phyloP scores from a whole-genome alignment of 1,140 invertebrate species.

The Atopsyche davidsoni region DNA sequence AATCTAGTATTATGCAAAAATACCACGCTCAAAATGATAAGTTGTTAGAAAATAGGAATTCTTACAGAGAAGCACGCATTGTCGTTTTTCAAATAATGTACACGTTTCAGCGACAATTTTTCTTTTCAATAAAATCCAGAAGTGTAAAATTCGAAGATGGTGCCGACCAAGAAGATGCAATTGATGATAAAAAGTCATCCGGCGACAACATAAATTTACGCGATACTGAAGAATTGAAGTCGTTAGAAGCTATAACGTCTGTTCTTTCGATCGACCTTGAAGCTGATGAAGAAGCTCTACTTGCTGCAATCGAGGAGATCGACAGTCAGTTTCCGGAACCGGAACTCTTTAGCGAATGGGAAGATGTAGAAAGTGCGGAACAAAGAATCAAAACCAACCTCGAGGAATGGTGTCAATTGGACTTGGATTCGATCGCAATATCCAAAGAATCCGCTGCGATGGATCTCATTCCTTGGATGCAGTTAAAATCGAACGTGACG shows the following conservation, averaged over 20 bases:
- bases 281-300: too few species aligned
- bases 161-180: too few species aligned
- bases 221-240: too few species aligned
- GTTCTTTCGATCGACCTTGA: too few species aligned
- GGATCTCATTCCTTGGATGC: constrained; percentile 42
- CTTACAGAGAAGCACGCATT: constrained; percentile 29
- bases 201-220: too few species aligned
- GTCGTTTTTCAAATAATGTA: too few species aligned
- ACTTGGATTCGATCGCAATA: constrained; percentile 39
- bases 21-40: constrained; percentile 9
- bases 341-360: constrained; percentile 40
- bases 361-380: constrained; percentile 41
- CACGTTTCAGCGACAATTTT: too few species aligned
- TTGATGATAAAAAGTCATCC: too few species aligned
- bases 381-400: constrained; percentile 42
- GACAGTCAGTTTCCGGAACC: constrained; percentile 39
- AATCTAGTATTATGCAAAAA: constrained; percentile 34
- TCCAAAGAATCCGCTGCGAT: constrained; percentile 36
- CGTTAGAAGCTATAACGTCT: too few species aligned
- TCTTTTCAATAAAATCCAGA: too few species aligned
- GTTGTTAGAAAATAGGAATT: constrained; percentile 29
- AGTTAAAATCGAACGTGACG: constrained; percentile 38
- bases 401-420: constrained; percentile 40
- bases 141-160: too few species aligned
- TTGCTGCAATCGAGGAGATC: background rate